Conservation (phyloP, 2,113 vertebrate genomes). For the Dunckerocampus dactyliophorus region DNA sequence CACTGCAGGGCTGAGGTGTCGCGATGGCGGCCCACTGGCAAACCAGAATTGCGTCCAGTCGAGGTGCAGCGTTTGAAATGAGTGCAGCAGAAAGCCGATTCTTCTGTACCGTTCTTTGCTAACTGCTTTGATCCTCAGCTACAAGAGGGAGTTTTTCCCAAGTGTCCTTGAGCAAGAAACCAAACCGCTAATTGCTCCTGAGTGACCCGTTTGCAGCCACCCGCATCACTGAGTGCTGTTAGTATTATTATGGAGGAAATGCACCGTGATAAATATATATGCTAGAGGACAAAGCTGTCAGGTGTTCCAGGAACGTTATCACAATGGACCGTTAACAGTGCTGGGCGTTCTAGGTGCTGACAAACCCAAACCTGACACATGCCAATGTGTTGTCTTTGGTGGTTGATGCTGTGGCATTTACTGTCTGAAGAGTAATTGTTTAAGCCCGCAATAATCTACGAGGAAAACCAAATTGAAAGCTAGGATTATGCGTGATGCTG, state of each 20-base stretch:
- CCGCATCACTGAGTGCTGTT: not conserved
- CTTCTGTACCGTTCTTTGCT: not conserved
- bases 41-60: not conserved
- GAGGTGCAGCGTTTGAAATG: not conserved
- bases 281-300: not conserved
- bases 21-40: conserved; percentile 15
- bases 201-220: not conserved
- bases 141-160: not conserved
- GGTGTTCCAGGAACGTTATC: not conserved
- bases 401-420: not conserved
- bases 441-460: no score
- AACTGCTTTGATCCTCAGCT: not conserved
- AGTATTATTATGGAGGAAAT: no score
- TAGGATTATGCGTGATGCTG: no score
- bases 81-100: no score
- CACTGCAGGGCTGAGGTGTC: conserved; percentile 19
- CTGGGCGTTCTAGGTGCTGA: not conserved
- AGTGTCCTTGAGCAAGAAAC: not conserved
- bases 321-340: conserved; percentile 3
- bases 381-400: not conserved
- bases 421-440: not conserved
- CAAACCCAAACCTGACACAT: not conserved
- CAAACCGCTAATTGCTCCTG: not conserved
- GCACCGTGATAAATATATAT: no score
- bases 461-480: no score